Evolutionary conservation across 2,888 invertebrate species (phyloP).

Genomic region (Chymomyza procnemis): DNA sequence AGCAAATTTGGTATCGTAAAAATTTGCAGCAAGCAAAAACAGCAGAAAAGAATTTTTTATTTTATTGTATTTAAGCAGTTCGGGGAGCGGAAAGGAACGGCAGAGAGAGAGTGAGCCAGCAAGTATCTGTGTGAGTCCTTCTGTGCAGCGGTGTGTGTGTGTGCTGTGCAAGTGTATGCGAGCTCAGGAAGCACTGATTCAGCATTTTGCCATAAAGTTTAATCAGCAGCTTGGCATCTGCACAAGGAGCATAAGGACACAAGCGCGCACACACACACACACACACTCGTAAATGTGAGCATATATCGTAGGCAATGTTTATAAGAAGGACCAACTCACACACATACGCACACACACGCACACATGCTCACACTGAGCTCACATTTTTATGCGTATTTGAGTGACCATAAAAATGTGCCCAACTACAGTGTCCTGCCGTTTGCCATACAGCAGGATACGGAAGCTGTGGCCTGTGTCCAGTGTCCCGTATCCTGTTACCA

Average conservation of each 20-base stretch:
- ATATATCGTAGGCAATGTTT: conserved; percentile 31
- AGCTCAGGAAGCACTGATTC: conserved; percentile 59
- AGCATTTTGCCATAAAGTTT: conserved; percentile 75
- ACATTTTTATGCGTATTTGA: conserved; percentile 63
- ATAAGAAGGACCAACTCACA: conserved; percentile 14
- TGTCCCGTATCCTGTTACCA: background rate
- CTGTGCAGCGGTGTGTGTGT: background rate
- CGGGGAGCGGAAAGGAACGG: conserved; percentile 3
- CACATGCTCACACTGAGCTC: conserved; percentile 17
- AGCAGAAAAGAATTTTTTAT: conserved; percentile 53
- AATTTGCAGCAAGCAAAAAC: conserved; percentile 38
- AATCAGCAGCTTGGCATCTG: conserved; percentile 72
- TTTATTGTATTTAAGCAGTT: conserved; percentile 39
- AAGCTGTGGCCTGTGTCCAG: conserved; percentile 31
- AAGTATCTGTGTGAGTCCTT: background rate
- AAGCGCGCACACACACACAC: background rate
- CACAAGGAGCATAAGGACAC: conserved; percentile 23
- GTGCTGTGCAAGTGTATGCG: background rate
- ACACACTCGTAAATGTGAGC: conserved; percentile 57
- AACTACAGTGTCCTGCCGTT: conserved; percentile 4
- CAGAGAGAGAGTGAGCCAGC: conserved; percentile 4
- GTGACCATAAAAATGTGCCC: conserved; percentile 60
- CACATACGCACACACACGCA: conserved; percentile 16
- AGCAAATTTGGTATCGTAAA: conserved; percentile 63
- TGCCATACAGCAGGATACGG: conserved; percentile 10